Base-by-base conservation (phyloP, 2,888 invertebrate species). In the Yponomeuta malinellus region DNA sequence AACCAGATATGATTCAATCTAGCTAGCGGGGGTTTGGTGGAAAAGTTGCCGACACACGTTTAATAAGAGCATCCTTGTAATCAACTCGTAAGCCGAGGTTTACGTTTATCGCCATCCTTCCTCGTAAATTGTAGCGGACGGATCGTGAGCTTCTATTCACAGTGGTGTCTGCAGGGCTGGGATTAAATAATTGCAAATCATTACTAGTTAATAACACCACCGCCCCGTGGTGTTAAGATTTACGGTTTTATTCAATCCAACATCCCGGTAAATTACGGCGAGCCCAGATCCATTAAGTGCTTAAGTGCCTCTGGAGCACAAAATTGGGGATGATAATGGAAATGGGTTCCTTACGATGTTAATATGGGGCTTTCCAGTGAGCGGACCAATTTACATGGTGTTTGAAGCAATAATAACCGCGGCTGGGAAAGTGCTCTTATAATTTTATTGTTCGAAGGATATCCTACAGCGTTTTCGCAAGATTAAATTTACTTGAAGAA, bases 301-400 rank as follows among this genome's bases (percentile, higher is more conserved):
- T 90, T 90, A 90, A 90, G 90, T 90, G 90, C 89, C 89, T 87
- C 85, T 85, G 87, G 87, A 89, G 90, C 87, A 87, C 87, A 84
- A 90, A 90, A 91, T 90, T 90, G 89, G 84, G 88, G 88, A 90
- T 89, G 88, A 90, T 90, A 89, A 89, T 90, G 88, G 86, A 87
- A 90, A 90, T 85, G 88, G 88, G 88, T 86, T 85, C 84, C 88
- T 88, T 84, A 87, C 87, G 86, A 88, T 90, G 89, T 87, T 89
- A 89, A 90, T 90, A 88, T 86, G 86, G 83, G 81, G 83, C 82
- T 86, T 83, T 81, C 83, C 82, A 84, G 80, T 77, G 80, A 80
- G 81, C 80, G 78, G 79, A 80, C 83, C 83, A 82, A 85, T 86
- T 87, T 84, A 82, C 84, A 83, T 81, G 80, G 82, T 83, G 83